Evolutionary conservation across 2,888 invertebrate species (phyloP).

Genomic region (Oeneis ivallda): DNA sequence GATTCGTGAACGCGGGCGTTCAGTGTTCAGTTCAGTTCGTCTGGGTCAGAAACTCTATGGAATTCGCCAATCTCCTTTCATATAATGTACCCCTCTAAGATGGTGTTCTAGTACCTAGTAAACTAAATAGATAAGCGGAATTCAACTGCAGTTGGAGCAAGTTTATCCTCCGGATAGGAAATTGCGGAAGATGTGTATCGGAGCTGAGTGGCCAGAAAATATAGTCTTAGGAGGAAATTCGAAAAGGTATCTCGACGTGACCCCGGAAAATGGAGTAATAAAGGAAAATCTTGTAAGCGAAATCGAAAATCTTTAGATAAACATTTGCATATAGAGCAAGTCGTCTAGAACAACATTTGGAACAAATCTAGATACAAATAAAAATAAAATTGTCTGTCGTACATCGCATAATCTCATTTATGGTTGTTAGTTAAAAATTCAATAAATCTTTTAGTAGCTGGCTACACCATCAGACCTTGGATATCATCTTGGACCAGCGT

Average conservation of each 20-base stretch:
- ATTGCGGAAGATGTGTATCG: conserved; percentile 23
- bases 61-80: no score
- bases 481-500: no score
- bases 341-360: background rate
- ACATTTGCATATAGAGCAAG: conserved; percentile 7
- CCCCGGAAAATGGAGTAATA: conserved; percentile 14
- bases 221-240: conserved; percentile 22
- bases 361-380: background rate
- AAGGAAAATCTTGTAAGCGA: conserved; percentile 10
- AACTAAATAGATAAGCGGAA: conserved; percentile 3
- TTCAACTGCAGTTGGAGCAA: background rate
- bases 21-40: no score
- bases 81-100: no score
- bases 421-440: no score
- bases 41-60: no score
- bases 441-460: no score
- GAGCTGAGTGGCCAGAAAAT: conserved; percentile 16
- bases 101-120: background rate
- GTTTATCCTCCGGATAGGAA: conserved; percentile 11
- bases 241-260: conserved; percentile 25
- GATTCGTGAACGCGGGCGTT: no score
- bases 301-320: conserved; percentile 6
- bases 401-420: no score
- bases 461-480: no score
- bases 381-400: no score